Conservation (phyloP, 2,888 invertebrate genomes). For the Calameuta filiformis region DNA sequence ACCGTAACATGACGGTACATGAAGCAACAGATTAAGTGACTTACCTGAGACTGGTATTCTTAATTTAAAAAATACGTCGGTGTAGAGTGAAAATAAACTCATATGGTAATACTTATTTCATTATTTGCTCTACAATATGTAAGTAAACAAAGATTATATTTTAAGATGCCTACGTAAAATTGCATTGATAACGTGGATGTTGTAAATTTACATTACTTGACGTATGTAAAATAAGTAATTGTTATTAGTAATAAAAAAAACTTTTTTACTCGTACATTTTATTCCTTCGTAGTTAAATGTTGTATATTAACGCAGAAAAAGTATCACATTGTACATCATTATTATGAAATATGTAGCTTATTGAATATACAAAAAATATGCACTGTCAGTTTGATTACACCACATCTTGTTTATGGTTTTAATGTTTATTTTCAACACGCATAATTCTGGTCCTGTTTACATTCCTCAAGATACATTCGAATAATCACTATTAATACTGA, state of each 20-base stretch:
- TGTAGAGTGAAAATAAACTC: neutral
- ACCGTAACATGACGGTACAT: slow-evolving; percentile 11
- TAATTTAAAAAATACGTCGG: neutral
- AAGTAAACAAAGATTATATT: neutral
- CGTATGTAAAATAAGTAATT: neutral
- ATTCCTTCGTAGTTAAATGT: slow-evolving; percentile 22
- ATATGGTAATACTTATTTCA: neutral
- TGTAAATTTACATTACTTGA: slow-evolving; percentile 4
- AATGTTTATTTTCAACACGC: neutral
- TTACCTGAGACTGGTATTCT: neutral
- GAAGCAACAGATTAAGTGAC: neutral
- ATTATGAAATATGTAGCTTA: slow-evolving; percentile 10
- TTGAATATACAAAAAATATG: neutral
- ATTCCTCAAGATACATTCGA: neutral
- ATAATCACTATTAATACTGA: slow-evolving; percentile 8
- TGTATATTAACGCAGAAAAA: slow-evolving; percentile 39
- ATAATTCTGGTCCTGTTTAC: neutral
- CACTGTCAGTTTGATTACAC: neutral
- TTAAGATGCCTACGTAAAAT: neutral
- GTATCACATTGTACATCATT: slow-evolving; percentile 44
- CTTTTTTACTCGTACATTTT: neutral
- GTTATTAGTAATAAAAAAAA: neutral
- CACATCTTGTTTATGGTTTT: neutral
- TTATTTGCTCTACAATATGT: neutral
- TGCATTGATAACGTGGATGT: neutral